phyloP scores from a whole-genome alignment of 2,113 vertebrate species.

The Psilopsiagon aymara region DNA sequence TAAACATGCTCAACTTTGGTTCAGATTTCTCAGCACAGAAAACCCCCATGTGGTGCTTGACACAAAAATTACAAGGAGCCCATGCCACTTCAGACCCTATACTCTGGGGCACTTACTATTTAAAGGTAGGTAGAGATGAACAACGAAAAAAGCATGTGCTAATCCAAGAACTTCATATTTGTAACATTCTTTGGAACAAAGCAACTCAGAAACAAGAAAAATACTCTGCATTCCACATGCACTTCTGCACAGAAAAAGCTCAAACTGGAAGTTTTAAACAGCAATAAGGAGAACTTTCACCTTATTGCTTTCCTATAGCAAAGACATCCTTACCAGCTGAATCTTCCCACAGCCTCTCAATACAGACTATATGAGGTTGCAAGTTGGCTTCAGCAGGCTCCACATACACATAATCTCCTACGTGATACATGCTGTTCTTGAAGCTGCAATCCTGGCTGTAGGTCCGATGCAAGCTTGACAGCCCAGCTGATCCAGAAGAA shows the following conservation, averaged over 20 bases:
- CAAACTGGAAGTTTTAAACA: background rate
- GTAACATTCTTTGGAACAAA: background rate
- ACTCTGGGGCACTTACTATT: background rate
- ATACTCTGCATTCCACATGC: background rate
- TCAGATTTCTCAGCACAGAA: background rate
- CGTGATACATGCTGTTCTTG: slow-evolving; percentile 97
- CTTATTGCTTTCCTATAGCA: background rate
- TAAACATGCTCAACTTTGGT: background rate
- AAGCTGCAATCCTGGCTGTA: slow-evolving; percentile 99
- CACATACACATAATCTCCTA: slow-evolving; percentile 97
- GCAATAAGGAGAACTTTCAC: background rate
- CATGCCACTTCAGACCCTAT: background rate
- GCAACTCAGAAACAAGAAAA: background rate
- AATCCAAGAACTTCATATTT: background rate
- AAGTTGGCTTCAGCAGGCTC: slow-evolving; percentile 93
- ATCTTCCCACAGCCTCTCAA: slow-evolving; percentile 97
- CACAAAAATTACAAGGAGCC: background rate
- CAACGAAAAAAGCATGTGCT: background rate
- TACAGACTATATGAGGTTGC: slow-evolving; percentile 97
- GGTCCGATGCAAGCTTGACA: slow-evolving; percentile 88
- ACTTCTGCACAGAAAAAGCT: background rate
- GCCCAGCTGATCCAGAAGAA: slow-evolving; percentile 83
- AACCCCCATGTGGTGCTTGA: background rate
- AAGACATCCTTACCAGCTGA: slow-evolving; percentile 83
- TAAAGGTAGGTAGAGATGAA: background rate